phyloP scores from a whole-genome alignment of 1,140 invertebrate species.

The Drosophila albomicans region DNA sequence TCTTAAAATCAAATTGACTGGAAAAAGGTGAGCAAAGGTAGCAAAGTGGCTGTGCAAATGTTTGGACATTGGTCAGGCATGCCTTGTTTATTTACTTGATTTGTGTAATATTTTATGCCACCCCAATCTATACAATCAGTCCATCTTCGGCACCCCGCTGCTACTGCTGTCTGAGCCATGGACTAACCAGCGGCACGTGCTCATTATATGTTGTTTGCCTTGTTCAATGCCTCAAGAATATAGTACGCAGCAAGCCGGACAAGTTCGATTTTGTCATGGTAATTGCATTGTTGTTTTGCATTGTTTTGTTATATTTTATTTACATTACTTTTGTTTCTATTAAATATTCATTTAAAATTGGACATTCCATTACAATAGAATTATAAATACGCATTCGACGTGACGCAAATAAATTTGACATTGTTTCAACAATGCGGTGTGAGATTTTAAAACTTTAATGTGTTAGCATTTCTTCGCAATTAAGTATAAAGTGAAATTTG shows the following conservation, averaged over 20 bases:
- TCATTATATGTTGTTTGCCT: constrained; percentile 12
- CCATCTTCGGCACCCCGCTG: background rate
- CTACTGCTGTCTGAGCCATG: constrained; percentile 3
- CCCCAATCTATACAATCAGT: constrained; percentile 1
- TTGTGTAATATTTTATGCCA: constrained; percentile 54
- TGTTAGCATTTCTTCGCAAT: too few species aligned
- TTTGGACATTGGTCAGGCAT: constrained; percentile 54
- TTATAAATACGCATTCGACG: background rate
- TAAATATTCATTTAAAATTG: constrained; percentile 7
- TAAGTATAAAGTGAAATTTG: too few species aligned
- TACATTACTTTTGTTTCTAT: constrained; percentile 10
- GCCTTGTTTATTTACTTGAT: constrained; percentile 48
- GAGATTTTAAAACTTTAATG: too few species aligned
- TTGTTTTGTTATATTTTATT: constrained; percentile 7
- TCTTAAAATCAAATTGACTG: constrained; percentile 63
- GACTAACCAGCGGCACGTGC: constrained; percentile 53
- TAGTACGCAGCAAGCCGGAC: constrained; percentile 10
- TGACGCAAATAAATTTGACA: background rate
- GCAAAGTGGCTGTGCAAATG: constrained; percentile 54
- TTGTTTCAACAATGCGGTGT: background rate
- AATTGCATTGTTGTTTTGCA: constrained; percentile 24
- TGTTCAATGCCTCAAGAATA: background rate
- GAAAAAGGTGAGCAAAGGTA: constrained; percentile 57
- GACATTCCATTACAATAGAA: background rate
- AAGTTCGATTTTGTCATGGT: constrained; percentile 24